These are phyloP conservation scores for Cistogaster globosa DNA, from an alignment of 2,888 invertebrate species.

Conservation along the genomic window DNA sequence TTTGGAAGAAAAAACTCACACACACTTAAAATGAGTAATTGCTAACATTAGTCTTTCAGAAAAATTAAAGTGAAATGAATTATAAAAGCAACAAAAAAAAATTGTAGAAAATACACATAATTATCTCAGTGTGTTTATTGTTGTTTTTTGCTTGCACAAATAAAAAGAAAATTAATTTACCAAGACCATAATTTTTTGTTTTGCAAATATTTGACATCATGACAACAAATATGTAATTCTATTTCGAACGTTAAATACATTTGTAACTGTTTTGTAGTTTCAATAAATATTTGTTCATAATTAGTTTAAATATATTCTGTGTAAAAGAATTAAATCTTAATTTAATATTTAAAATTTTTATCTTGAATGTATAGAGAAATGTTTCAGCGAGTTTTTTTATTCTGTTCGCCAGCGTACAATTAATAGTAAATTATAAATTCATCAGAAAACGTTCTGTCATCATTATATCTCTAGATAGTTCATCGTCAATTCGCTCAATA, in stretches of 20 bases:
- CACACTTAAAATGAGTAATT: slow-evolving; percentile 19
- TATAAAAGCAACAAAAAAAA: background rate
- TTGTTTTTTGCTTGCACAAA: background rate
- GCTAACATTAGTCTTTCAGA: slow-evolving; percentile 5
- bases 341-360: background rate
- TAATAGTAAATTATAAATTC: too few species aligned
- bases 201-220: background rate
- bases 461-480: too few species aligned
- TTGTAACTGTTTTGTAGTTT: background rate
- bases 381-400: too few species aligned
- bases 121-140: background rate
- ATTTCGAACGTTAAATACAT: slow-evolving; percentile 13
- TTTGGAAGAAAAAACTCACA: background rate
- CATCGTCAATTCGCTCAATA: too few species aligned
- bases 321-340: background rate
- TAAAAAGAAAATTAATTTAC: background rate
- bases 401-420: too few species aligned
- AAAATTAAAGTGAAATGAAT: slow-evolving; percentile 3
- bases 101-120: background rate
- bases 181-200: background rate
- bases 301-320: background rate
- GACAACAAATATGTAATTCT: slow-evolving; percentile 4
- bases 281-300: slow-evolving; percentile 4
- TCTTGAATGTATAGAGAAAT: too few species aligned
- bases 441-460: too few species aligned